Conservation (phyloP, 1,140 invertebrate genomes). For the Penaeus indicus region DNA sequence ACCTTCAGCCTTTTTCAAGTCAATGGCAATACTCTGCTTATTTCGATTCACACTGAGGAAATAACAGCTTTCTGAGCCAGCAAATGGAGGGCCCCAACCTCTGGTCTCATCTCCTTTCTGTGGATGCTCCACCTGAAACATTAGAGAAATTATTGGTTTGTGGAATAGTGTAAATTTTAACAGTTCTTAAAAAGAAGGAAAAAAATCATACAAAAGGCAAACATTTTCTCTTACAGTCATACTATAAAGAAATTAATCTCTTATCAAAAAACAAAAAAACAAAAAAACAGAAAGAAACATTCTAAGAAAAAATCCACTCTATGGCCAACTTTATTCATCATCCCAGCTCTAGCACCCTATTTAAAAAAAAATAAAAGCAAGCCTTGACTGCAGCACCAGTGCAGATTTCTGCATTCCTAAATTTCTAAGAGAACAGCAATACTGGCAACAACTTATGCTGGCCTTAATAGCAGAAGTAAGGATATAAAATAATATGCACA, state of each 20-base stretch:
- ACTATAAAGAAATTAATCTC: too few relatives aligned
- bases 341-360: background rate
- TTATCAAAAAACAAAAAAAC: too few relatives aligned
- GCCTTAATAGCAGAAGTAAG: too few relatives aligned
- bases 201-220: background rate
- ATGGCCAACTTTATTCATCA: too few relatives aligned
- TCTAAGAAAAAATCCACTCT: too few relatives aligned
- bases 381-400: too few relatives aligned
- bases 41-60: slow-evolving; percentile 93
- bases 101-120: slow-evolving; percentile 90
- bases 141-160: background rate
- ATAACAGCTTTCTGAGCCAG: slow-evolving; percentile 83
- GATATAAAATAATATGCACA: too few relatives aligned
- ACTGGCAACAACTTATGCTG: background rate
- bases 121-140: slow-evolving; percentile 78
- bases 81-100: slow-evolving; percentile 93
- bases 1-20: slow-evolving; percentile 83
- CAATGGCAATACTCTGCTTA: slow-evolving; percentile 93
- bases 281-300: background rate
- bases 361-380: too few relatives aligned
- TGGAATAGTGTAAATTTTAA: background rate
- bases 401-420: too few relatives aligned
- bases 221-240: background rate
- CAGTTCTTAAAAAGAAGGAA: background rate
- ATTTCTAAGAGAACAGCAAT: slow-evolving; percentile 36